Base-by-base conservation (phyloP, 1,140 invertebrate species). In the Telenomus remus region DNA sequence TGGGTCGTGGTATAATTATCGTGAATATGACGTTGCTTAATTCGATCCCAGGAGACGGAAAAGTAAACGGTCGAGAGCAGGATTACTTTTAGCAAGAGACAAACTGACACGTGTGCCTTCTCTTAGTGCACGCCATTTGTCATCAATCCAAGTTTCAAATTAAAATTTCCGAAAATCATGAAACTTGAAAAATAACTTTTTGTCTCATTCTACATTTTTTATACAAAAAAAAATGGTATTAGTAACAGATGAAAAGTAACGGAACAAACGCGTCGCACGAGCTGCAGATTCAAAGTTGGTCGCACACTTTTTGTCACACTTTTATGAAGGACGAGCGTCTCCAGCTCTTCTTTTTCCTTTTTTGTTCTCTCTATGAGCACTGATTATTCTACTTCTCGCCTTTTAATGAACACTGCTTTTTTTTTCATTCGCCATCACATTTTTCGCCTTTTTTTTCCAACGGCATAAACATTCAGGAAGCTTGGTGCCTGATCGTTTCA, bases 11-110 rank as follows among this genome's bases (percentile, higher is more conserved):
- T 79, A 56, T 83, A 81, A 81, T 83, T 81, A 78, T 27, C 19
- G 19, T 77, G 65, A 81, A 80, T 83, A 81, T 83, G 80, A 83
- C 81, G 76, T 46, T 81, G 81, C 80, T 83, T 76, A 80, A 81
- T 80, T 83, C 72, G 74, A 68, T 78, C 80, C 71, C 64, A 65
- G 74, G 13, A 54, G 53, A 48, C 39, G 50, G 68, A 73, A 80
- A 73, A 63, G 70, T 43, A 42, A 15, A n/a, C 57, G 63, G 56
- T 27, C 19, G 19, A 27, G 19, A 27, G 19, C 56, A 51, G 55
- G 76, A 76, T 74, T 69, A 72, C 43, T 74, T 65, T 60, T 46
- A 27, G 19, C 19, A 27, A 27, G 19, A 27, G 19, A 27, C 19
- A 27, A 27, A 1, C 19, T 27, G 2, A 27, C 19, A 27, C 19